Conservation (phyloP, 2,113 vertebrate genomes). For the Thermophis baileyi region DNA sequence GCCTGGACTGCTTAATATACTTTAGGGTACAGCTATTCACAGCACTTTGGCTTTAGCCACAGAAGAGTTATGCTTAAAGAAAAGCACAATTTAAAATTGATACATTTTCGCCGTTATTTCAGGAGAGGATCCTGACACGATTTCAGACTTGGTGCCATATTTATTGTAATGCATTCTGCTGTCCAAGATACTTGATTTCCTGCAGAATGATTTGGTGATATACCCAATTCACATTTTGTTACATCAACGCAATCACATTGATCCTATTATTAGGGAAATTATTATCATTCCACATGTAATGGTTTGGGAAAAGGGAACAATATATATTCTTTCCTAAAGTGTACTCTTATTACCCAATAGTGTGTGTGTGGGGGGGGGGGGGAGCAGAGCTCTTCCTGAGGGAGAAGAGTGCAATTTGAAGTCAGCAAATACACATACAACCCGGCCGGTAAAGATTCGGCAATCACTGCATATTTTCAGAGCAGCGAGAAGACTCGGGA, state of each 20-base stretch:
- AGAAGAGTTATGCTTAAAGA: background rate
- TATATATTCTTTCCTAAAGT: background rate
- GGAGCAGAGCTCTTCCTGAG: too few relatives aligned
- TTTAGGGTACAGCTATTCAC: background rate
- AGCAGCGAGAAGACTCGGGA: too few relatives aligned
- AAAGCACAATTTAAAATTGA: background rate
- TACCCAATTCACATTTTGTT: background rate
- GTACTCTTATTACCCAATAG: background rate
- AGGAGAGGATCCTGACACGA: background rate
- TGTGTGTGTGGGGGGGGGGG: too few relatives aligned
- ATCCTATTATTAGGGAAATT: background rate
- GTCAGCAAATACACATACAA: too few relatives aligned
- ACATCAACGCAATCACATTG: background rate
- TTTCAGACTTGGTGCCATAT: background rate
- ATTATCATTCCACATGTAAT: background rate
- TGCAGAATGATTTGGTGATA: background rate
- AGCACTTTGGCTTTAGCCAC: background rate
- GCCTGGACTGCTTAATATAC: background rate
- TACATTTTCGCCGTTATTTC: background rate
- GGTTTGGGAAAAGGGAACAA: background rate
- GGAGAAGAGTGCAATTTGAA: too few relatives aligned
- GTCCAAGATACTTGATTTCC: background rate
- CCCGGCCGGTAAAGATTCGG: too few relatives aligned
- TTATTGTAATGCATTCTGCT: background rate
- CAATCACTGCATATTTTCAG: too few relatives aligned